Base-by-base conservation (phyloP, 2,797 vertebrate species). In the Fratercula arctica region DNA sequence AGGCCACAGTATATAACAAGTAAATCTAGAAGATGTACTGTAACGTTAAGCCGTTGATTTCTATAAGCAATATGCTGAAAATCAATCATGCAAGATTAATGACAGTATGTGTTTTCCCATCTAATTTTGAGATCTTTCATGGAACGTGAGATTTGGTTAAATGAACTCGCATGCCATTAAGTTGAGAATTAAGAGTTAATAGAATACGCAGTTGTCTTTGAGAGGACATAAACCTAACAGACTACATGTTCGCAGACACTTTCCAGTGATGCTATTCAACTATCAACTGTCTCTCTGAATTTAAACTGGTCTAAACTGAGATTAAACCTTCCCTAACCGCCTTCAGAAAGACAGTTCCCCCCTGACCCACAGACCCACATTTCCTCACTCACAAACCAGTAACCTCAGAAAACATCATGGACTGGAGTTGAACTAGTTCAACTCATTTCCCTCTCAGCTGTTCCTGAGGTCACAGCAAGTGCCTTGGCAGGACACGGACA, bases 321-420 rank as follows among this genome's bases (percentile, higher is more conserved):
- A 39, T 33, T 3, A 19, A 21, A 43, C 8, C 5, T 16, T 29
- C 39, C 45, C 57, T 0, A 17, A 18, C 4, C 0, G 0, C n/a
- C 53, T 28, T 8, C 53, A 67, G 67, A 33, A 24, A 37, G 57
- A 9, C 46, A 37, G 1, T 3, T 41, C 20, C 14, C 6, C 50
- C 16, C 19, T 16, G 9, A 21, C 35, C 66, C 37, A 20, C 51
- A n/a, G 11, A n/a, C 50, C 50, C 46, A 51, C 35, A 18, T 19
- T 50, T 48, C 59, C 57, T 39, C 3, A 2, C 57, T 48, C 37
- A 26, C 61, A 83, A 31, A 24, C 13, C 57, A 48, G 48, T 10
- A n/a, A 50, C 45, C 53, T 28, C 81, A n/a, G 54, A 37, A 41
- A 29, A 66, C 26, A 23, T 12, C 13, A 35, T 0, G 0, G 57